These are phyloP conservation scores for Drosophila pegasa DNA, from an alignment of 2,888 invertebrate genomes.

Conservation along the genomic window DNA sequence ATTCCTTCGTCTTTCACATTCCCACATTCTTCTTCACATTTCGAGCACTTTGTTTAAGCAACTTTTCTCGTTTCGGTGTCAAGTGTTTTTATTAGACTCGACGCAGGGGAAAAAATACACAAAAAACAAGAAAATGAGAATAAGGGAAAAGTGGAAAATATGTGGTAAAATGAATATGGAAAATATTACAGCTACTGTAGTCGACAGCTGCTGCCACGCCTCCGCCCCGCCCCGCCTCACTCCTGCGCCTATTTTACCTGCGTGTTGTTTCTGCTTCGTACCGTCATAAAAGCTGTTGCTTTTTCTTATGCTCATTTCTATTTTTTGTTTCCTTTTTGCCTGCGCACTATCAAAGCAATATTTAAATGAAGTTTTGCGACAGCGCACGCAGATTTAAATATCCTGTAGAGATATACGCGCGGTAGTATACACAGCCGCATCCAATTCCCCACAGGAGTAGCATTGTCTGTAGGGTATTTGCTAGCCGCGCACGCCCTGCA, in stretches of 20 bases:
- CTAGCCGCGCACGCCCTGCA: not conserved
- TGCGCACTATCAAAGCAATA: conserved; percentile 45
- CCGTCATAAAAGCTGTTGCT: conserved; percentile 44
- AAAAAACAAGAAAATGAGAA: conserved; percentile 9
- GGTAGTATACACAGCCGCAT: not conserved
- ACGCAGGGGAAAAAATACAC: conserved; percentile 23
- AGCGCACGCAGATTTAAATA: conserved; percentile 26
- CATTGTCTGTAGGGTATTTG: not conserved
- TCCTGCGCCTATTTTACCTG: conserved; percentile 39
- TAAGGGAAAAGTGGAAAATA: conserved; percentile 26
- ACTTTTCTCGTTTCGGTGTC: conserved; percentile 70
- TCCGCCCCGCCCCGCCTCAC: not conserved
- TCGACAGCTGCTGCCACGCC: conserved; percentile 42
- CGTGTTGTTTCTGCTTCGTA: conserved; percentile 14
- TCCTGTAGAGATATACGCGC: not conserved
- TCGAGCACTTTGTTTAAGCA: conserved; percentile 57
- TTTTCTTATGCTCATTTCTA: conserved; percentile 10
- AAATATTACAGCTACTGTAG: conserved; percentile 40
- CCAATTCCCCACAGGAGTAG: too few species aligned
- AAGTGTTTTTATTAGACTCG: conserved; percentile 68
- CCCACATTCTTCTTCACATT: conserved; percentile 29
- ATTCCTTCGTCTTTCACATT: not conserved
- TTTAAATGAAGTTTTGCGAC: conserved; percentile 50
- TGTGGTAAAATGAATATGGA: conserved; percentile 22
- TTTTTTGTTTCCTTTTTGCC: conserved; percentile 1